These are phyloP conservation scores for Drosophila hydei DNA, from an alignment of 1,140 invertebrate species.

Conservation along the genomic window DNA sequence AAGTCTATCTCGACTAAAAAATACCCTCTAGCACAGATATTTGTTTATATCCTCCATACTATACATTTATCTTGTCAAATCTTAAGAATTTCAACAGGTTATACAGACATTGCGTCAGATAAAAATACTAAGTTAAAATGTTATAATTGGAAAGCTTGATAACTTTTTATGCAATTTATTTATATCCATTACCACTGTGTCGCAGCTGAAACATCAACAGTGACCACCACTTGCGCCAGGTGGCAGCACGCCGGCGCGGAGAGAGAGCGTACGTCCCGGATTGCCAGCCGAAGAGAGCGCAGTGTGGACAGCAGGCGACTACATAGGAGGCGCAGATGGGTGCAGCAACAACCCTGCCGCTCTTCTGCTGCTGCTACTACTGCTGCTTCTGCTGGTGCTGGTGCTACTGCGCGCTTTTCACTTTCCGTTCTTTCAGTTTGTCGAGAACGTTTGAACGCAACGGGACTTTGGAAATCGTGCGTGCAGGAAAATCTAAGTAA, in stretches of 20 bases:
- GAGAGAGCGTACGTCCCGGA: conserved; percentile 65
- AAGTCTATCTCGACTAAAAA: no score
- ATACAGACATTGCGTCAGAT: neutral
- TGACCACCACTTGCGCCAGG: conserved; percentile 66
- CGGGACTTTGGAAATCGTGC: conserved; percentile 59
- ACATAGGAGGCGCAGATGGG: conserved; percentile 34
- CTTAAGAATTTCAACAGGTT: neutral
- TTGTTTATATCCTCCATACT: no score
- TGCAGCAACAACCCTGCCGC: conserved; percentile 47
- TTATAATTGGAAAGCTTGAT: neutral
- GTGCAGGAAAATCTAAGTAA: conserved; percentile 44
- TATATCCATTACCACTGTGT: neutral
- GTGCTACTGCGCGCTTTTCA: conserved; percentile 58
- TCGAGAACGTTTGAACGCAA: conserved; percentile 77
- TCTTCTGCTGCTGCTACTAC: conserved; percentile 32
- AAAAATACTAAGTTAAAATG: neutral
- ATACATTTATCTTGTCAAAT: no score
- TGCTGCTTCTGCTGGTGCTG: no score
- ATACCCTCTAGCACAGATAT: no score
- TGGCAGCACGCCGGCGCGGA: conserved; percentile 52
- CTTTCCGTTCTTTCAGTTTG: conserved; percentile 76
- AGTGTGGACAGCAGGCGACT: conserved; percentile 16
- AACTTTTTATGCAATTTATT: neutral
- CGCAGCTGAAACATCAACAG: conserved; percentile 38
- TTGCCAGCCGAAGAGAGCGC: conserved; percentile 36